phyloP scores from a whole-genome alignment of 2,113 vertebrate genomes.

The Aspidoscelis tigris region DNA sequence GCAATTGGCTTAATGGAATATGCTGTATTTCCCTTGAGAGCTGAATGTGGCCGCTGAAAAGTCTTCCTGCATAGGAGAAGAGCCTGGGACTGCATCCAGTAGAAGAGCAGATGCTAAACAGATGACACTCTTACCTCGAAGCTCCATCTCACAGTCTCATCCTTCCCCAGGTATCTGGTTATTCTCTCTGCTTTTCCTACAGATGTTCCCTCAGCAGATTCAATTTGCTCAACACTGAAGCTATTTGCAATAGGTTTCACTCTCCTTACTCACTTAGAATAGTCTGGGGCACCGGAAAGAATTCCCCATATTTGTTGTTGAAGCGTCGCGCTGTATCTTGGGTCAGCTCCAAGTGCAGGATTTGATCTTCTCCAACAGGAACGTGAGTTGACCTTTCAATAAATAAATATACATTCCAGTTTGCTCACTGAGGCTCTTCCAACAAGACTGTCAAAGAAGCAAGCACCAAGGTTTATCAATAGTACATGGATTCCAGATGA shows the following conservation, averaged over 20 bases:
- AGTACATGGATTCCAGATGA: background rate
- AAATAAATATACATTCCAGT: conserved; percentile 1
- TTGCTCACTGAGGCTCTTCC: background rate
- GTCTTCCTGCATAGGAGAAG: conserved; percentile 36
- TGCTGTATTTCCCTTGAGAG: background rate
- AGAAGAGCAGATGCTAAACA: conserved; percentile 25
- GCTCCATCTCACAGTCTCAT: conserved; percentile 41
- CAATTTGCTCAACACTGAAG: background rate
- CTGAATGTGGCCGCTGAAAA: background rate
- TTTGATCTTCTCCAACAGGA: conserved; percentile 95
- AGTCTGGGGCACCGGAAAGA: conserved; percentile 87
- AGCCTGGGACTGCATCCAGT: background rate
- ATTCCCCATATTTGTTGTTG: conserved; percentile 87
- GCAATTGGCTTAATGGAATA: background rate
- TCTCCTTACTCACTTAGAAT: conserved; percentile 83
- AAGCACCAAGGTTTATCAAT: background rate
- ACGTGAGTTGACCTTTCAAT: conserved; percentile 90
- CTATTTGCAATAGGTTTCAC: conserved; percentile 20
- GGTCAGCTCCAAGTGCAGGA: conserved; percentile 92
- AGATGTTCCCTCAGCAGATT: background rate
- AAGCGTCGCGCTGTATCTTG: conserved; percentile 91
- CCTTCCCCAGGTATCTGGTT: background rate
- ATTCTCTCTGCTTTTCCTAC: background rate
- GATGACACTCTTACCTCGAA: conserved; percentile 38
- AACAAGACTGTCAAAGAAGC: background rate